Percentiles rank a stretch among this genome's conserved stretches.
Evolutionary conservation across 2,113 vertebrate genomes (phyloP).

Genomic region (Lepus europaeus): DNA sequence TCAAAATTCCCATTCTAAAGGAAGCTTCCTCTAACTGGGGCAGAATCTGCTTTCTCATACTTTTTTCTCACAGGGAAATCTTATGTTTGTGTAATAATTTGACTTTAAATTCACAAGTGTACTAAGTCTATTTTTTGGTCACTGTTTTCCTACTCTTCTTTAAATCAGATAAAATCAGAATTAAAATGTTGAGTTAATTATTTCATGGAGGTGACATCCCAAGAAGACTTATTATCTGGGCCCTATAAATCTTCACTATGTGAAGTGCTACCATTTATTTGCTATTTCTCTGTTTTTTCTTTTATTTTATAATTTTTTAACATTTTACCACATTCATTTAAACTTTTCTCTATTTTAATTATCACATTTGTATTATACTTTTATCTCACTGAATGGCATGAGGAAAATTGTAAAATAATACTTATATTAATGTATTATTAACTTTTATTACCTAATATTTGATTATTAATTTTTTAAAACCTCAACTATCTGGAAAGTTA

Average conservation of each 20-base stretch:
- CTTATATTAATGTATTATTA: not conserved
- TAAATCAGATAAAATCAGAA: conserved; percentile 14
- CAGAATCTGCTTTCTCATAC: not conserved
- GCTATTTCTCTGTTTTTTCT: too few species aligned
- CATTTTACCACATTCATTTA: too few species aligned
- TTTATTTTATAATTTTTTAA: too few species aligned
- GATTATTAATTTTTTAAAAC: not conserved
- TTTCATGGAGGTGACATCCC: not conserved
- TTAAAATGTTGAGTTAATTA: not conserved
- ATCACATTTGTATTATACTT: not conserved
- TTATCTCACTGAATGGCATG: not conserved
- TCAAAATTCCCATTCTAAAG: not conserved
- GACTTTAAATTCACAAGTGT: not conserved
- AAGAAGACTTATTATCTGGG: not conserved
- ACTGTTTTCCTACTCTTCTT: not conserved
- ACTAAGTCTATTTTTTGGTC: not conserved
- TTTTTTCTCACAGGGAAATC: not conserved
- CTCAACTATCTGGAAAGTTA: not conserved
- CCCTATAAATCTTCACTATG: not conserved
- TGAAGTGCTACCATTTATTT: not conserved
- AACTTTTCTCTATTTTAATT: not conserved
- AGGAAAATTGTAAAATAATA: not conserved
- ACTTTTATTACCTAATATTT: not conserved
- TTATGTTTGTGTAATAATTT: not conserved
- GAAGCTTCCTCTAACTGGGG: not conserved